These are phyloP conservation scores for Calephelis virginiensis DNA, from an alignment of 1,140 invertebrate species.

Conservation along the genomic window DNA sequence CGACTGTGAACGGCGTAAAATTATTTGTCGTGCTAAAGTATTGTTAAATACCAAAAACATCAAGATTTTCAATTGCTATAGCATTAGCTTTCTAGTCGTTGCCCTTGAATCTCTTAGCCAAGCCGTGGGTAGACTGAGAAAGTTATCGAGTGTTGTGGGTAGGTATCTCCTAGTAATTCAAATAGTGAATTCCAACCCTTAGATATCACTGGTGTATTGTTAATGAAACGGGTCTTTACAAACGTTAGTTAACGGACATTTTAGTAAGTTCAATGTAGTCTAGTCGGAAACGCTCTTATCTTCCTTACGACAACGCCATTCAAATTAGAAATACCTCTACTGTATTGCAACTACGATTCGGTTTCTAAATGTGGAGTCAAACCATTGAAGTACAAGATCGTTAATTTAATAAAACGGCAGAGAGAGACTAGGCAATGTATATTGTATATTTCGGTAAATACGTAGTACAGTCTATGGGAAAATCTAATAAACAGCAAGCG, in stretches of 20 bases:
- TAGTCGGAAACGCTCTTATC: constrained; percentile 23
- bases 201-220: not conserved
- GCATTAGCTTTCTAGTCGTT: too few relatives aligned
- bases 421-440: not conserved
- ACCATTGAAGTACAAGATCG: not conserved
- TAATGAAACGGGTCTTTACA: constrained; percentile 1
- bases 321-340: constrained; percentile 19
- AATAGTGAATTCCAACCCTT: not conserved
- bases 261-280: constrained; percentile 15
- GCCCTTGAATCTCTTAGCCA: too few relatives aligned
- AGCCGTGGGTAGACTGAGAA: too few relatives aligned
- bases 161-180: too few relatives aligned
- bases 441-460: not conserved
- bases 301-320: constrained; percentile 18
- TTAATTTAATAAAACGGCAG: not conserved
- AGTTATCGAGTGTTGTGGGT: too few relatives aligned
- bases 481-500: not conserved
- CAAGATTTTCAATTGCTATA: too few relatives aligned
- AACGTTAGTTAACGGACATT: constrained; percentile 6
- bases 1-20: too few relatives aligned
- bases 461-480: not conserved
- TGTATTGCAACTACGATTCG: not conserved
- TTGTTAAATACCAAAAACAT: too few relatives aligned
- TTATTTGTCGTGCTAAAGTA: too few relatives aligned
- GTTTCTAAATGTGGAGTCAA: not conserved